phyloP scores from a whole-genome alignment of 1,140 invertebrate genomes.

The Diuraphis noxia region DNA sequence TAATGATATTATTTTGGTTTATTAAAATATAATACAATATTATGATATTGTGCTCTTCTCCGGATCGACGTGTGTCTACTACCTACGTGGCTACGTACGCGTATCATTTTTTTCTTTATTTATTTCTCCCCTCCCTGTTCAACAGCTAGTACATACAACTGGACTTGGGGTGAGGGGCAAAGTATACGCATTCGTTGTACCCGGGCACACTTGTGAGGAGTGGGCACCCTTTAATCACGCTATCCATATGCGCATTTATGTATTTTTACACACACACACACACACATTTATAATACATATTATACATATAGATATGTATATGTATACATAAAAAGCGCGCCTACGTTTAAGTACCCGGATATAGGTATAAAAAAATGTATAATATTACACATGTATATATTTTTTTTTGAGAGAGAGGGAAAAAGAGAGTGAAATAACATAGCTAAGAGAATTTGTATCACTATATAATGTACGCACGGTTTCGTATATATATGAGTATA shows the following conservation, averaged over 20 bases:
- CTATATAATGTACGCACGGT: background rate
- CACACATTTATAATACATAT: background rate
- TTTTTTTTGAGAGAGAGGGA: background rate
- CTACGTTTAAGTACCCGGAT: background rate
- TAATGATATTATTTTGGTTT: too few species aligned
- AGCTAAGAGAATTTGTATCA: background rate
- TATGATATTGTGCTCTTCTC: background rate
- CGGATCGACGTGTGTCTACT: background rate
- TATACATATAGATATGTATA: too few species aligned
- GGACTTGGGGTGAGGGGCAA: background rate
- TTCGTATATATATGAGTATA: background rate
- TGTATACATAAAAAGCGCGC: background rate
- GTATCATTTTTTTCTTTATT: background rate
- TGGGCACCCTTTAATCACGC: slow-evolving; percentile 4
- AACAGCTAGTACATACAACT: background rate
- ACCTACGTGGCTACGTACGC: background rate
- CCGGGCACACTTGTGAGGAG: background rate
- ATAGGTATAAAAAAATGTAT: background rate
- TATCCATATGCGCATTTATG: slow-evolving; percentile 10
- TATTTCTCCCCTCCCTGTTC: background rate
- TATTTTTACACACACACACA: too few species aligned
- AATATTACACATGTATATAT: background rate
- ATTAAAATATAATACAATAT: background rate
- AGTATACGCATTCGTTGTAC: background rate
- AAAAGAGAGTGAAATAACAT: background rate